Percentiles rank a stretch among this genome's conserved stretches.
Conservation (phyloP, 2,113 vertebrate genomes). For the Zosterops borbonicus region DNA sequence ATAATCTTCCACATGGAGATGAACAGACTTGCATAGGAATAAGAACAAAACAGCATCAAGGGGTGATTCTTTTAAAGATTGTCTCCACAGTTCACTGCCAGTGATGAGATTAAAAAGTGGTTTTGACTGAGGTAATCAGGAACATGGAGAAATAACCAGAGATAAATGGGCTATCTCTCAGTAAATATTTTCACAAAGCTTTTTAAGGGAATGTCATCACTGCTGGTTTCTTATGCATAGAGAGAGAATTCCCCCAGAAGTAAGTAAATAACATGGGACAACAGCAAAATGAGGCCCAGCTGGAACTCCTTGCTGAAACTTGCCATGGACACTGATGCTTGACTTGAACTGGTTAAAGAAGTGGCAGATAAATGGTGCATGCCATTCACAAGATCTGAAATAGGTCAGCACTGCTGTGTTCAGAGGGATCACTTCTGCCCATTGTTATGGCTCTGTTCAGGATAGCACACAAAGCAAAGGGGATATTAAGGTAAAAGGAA, state of each 20-base stretch:
- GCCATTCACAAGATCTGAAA: neutral
- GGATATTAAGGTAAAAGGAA: neutral
- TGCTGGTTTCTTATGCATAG: neutral
- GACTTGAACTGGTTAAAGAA: neutral
- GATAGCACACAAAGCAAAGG: neutral
- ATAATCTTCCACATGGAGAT: neutral
- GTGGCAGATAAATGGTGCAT: neutral
- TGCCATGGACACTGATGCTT: neutral
- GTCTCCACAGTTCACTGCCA: neutral
- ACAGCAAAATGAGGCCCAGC: neutral
- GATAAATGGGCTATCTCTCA: neutral
- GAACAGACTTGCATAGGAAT: neutral
- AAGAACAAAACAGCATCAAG: neutral
- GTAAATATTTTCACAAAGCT: neutral
- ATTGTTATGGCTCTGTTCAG: rapidly evolving
- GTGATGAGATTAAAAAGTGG: neutral
- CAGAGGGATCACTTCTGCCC: neutral
- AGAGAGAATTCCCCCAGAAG: neutral
- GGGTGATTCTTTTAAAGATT: neutral
- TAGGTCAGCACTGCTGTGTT: neutral
- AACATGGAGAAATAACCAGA: neutral
- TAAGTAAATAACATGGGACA: neutral
- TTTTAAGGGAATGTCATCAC: neutral
- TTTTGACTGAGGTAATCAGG: neutral
- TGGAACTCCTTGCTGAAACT: neutral